These are phyloP conservation scores for Engystomops pustulosus DNA, from an alignment of 2,113 vertebrate species.

Conservation along the genomic window DNA sequence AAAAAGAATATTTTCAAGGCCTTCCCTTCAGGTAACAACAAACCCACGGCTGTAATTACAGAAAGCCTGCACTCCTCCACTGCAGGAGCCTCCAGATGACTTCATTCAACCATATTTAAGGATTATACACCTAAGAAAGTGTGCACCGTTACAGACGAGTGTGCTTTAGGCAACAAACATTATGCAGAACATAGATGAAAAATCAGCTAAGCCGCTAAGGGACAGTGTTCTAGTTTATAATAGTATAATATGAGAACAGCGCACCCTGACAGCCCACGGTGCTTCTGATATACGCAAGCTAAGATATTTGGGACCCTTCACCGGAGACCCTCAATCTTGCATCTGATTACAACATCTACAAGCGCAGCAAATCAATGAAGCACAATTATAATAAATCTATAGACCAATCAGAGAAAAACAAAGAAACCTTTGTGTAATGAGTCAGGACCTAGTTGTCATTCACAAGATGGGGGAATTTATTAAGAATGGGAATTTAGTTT, in stretches of 20 bases:
- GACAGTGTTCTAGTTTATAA: neutral
- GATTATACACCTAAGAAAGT: neutral
- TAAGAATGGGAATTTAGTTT: neutral
- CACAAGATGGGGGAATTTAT: neutral
- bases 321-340: neutral
- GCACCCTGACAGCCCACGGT: neutral
- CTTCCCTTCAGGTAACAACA: neutral
- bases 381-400: neutral
- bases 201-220: neutral
- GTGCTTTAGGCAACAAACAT: neutral
- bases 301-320: neutral
- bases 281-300: neutral
- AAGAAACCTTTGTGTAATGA: neutral
- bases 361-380: neutral
- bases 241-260: neutral
- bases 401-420: neutral
- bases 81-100: neutral
- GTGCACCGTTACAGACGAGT: neutral
- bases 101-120: neutral
- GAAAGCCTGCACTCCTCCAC: neutral
- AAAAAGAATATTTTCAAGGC: neutral
- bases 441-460: neutral
- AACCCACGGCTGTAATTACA: neutral
- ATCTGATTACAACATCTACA: constrained; percentile 8
- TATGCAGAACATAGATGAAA: neutral